Base-by-base conservation (phyloP, 2,888 invertebrate genomes). In the Erebia ligea region DNA sequence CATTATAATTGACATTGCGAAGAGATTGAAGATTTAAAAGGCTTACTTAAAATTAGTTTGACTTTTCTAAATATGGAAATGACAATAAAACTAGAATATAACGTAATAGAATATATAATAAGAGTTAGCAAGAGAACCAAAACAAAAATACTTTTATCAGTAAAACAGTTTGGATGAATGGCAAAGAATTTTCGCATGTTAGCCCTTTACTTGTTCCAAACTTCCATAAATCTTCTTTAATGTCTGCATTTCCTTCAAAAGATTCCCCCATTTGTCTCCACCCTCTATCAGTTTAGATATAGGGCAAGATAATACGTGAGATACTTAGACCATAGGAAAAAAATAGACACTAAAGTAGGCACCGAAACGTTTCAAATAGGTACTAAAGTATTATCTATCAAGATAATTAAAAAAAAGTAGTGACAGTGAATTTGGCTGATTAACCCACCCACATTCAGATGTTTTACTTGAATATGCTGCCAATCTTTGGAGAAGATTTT, bases 251-350 rank as follows among this genome's bases (percentile, higher is more conserved):
- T 72, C 58, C 64, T 57, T 67, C 59, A 67, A 71, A 69, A 70
- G 54, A 68, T 62, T 62, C 65, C 48, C 69, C 58, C 69, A 42
- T 68, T 54, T 72, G 68, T 69, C 69, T 70, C 70, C 57, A 65
- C 56, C 61, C 57, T 48, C 66, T 72, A 65, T 68, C 72, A 62
- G 63, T 67, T 66, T 52, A 70, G 70, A 68, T 70, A 67, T 68
- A 68, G 42, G 58, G 68, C 59, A 34, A 65, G 42, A 70, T 67
- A 77, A 77, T 74, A 76, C 76, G n/a, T n/a, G 72, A 67, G 70
- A 71, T 76, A 76, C 17, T 52, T 73, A 68, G 72, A 72, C 77
- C 76, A 77, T 75, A 75, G 75, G 74, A 76, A 79, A 80, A 80
- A 78, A 80, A 54, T 19, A 21, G 19, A 54, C 54, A 19, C 9